Base-by-base conservation (phyloP, 1,140 invertebrate genomes). In the Drosophila kepulauana region DNA sequence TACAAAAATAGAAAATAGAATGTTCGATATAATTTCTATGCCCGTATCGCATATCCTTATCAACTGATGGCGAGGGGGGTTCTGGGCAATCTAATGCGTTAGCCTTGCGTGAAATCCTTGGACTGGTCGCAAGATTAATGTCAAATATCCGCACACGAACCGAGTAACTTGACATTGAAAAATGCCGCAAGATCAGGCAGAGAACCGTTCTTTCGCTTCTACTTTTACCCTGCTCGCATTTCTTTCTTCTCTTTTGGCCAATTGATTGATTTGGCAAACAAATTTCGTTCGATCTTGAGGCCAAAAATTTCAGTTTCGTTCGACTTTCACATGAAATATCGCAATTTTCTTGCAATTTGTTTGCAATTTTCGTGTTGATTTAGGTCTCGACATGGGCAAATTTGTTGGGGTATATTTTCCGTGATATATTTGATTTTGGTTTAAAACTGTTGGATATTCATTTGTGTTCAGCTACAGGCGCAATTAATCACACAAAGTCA, bases 211-310 rank as follows among this genome's bases (percentile, higher is more conserved):
- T 33, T 33, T 30, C 35, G 20, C 20, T 25, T 30, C 25, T 28
- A 35, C 15, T 7, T 62, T 59, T 75, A 51, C 57, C 49, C 7
- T 30, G n/a, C 35, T 7, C 68, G 38, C 69, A 56, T 66, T 38
- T 43, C n/a, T 4, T 30, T 3, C 16, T 7, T 10, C 7, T 33
- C 28, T 15, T 54, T 46, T 65, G n/a, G 46, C 57, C 49, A 15
- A 66, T 79, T 88, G 84, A 89, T 89, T 89, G 85, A 88, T 89
- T 88, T 81, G 69, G 69, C 84, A 75, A 79, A 87, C 72, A 82
- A 79, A 82, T 82, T 79, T 79, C 46, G n/a, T 25, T 38, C 20
- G 45, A 57, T 84, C 81, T 81, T 82, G 43, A 52, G 74, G 65
- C 43, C 43, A 59, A 65, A 67, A 45, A 51, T 65, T 58, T 67